phyloP scores from a whole-genome alignment of 2,888 invertebrate species.

The Andrena fulva region DNA sequence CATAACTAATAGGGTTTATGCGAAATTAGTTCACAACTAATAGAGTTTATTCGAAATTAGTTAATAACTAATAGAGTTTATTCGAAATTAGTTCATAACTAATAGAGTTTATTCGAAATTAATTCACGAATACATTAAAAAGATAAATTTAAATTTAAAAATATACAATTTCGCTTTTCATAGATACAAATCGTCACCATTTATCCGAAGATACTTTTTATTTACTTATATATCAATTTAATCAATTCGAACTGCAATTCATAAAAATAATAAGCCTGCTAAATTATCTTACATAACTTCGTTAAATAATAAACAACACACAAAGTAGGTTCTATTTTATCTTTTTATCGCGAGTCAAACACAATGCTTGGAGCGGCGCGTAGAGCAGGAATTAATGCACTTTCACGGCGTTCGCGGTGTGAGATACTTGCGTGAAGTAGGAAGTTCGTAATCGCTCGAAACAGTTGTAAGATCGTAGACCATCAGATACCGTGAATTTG shows the following conservation, averaged over 20 bases:
- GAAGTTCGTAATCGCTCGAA: conserved; percentile 67
- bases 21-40: no score
- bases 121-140: no score
- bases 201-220: neutral
- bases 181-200: neutral
- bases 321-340: conserved; percentile 23
- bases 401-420: conserved; percentile 68
- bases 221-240: neutral
- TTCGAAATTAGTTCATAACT: no score
- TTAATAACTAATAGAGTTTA: neutral
- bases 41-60: no score
- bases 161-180: neutral
- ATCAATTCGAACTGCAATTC: neutral
- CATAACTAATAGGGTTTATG: no score
- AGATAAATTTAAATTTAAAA: neutral
- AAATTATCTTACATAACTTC: conserved; percentile 36
- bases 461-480: conserved; percentile 57
- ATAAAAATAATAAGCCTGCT: neutral
- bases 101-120: no score
- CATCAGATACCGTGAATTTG: conserved; percentile 22
- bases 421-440: conserved; percentile 68
- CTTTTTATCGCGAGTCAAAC: conserved; percentile 16
- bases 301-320: conserved; percentile 19
- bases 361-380: conserved; percentile 21
- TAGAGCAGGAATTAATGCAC: conserved; percentile 71